Percentiles rank a stretch among this genome's conserved stretches.
phyloP scores from a whole-genome alignment of 2,888 invertebrate genomes.

The Carpatolechia fugitivella region DNA sequence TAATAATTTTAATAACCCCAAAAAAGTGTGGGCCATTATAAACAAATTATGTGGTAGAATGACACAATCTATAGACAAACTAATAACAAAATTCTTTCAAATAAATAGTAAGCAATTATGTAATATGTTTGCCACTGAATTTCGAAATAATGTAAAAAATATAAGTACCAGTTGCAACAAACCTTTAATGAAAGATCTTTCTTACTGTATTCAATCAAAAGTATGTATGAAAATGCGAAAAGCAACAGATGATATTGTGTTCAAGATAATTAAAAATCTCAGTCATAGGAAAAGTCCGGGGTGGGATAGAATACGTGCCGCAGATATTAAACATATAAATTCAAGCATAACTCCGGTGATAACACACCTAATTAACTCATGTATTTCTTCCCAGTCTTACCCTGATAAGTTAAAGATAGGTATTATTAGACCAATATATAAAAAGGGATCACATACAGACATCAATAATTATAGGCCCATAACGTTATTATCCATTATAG shows the following conservation, averaged over 20 bases:
- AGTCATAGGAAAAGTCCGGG: constrained; percentile 17
- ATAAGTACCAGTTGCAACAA: constrained; percentile 4
- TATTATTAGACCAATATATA: constrained; percentile 18
- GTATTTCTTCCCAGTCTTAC: constrained; percentile 8
- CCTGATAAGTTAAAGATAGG: constrained; percentile 18
- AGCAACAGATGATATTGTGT: neutral
- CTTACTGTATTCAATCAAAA: neutral
- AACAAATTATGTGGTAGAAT: constrained; percentile 18
- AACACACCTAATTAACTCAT: constrained; percentile 15
- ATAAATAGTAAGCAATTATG: neutral
- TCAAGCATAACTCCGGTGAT: constrained; percentile 12
- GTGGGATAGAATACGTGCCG: constrained; percentile 12
- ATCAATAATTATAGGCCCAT: constrained; percentile 22
- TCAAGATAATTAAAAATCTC: constrained; percentile 11
- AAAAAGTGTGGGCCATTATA: constrained; percentile 17
- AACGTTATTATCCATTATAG: constrained; percentile 19
- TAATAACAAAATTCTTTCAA: constrained; percentile 15
- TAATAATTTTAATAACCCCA: constrained; percentile 17
- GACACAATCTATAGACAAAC: constrained; percentile 11
- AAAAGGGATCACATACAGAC: constrained; percentile 14
- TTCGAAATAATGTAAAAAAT: constrained; percentile 11
- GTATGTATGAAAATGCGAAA: constrained; percentile 10
- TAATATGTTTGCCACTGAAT: constrained; percentile 14
- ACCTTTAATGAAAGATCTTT: neutral
- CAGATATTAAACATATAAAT: constrained; percentile 18